Base-by-base conservation (phyloP, 1,140 invertebrate genomes). In the Physella acuta region DNA sequence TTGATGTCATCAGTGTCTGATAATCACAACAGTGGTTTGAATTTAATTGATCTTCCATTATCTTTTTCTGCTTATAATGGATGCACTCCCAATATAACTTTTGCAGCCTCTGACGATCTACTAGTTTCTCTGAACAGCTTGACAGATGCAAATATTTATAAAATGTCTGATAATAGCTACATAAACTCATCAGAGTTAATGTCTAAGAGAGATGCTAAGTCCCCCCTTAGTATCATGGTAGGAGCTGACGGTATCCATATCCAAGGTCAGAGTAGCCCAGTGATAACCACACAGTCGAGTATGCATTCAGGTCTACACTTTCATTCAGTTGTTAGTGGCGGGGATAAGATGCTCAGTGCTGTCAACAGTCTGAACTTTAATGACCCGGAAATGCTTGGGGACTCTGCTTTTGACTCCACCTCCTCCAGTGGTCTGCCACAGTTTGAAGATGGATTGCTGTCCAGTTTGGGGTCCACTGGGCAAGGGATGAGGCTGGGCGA, bases 271-370 rank as follows among this genome's bases (percentile, higher is more conserved):
- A 76, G 16, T 81, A 84, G 70, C 72, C 80, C 33, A 79, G 79
- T 73, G 81, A 82, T 59, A 72, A 75, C 30, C 33, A 49, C 71
- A 28, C 69, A 74, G 71, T 58, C 72, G 39, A 73, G 70, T 30
- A 52, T 72, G 26, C 39, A 44, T 11, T 73, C 77, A 24, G 72
- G 73, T 51, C 68, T 81, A 20, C 76, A 73, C 26, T 80, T 75
- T 55, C 74, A 76, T 31, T 73, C 78, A 11, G 73, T 78, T 49
- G 78, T 75, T 14, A 73, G 70, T 37, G 74, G 78, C n/a, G 76
- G 81, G 20, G 84, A 85, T 70, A 80, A 83, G n/a, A 84, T 85
- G 82, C 76, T 85, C 30, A 84, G 83, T 82, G 84, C 83, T 59
- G 79, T 84, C 33, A 84, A 82, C 72, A 77, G 36, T 58, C 66